phyloP scores from a whole-genome alignment of 2,113 vertebrate genomes.

The Pluvianellus socialis region DNA sequence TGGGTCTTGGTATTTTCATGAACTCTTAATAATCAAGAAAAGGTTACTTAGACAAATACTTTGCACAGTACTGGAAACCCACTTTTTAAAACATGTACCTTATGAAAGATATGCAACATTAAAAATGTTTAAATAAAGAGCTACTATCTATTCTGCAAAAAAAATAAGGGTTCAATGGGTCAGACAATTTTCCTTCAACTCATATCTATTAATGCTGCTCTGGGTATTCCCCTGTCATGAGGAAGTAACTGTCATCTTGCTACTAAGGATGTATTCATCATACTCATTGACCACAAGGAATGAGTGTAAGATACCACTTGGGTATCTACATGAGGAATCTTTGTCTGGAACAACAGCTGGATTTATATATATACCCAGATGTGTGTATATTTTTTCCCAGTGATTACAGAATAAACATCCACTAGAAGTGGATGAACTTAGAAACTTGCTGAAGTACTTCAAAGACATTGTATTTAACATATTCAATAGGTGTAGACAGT shows the following conservation, averaged over 20 bases:
- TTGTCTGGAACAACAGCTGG: not conserved
- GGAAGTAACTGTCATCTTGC: constrained; percentile 24
- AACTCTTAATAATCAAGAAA: not conserved
- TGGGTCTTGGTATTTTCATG: not conserved
- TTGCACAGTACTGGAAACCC: not conserved
- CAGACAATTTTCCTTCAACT: not conserved
- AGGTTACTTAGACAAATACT: not conserved
- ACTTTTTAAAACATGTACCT: not conserved
- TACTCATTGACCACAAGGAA: not conserved
- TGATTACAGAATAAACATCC: not conserved
- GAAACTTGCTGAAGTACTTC: not conserved
- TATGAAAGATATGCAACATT: not conserved
- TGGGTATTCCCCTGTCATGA: constrained; percentile 3
- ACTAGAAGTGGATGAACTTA: not conserved
- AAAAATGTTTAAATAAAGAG: not conserved
- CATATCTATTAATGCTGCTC: not conserved
- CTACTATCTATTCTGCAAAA: not conserved
- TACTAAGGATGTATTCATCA: constrained; percentile 38
- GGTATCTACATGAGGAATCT: not conserved
- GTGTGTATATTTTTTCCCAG: not conserved
- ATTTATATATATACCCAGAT: not conserved
- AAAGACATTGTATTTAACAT: not conserved
- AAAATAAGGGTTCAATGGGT: not conserved
- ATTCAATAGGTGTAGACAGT: not conserved
- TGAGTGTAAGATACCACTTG: not conserved